These are phyloP conservation scores for Triops cancriformis DNA, from an alignment of 1,140 invertebrate species.

Conservation along the genomic window DNA sequence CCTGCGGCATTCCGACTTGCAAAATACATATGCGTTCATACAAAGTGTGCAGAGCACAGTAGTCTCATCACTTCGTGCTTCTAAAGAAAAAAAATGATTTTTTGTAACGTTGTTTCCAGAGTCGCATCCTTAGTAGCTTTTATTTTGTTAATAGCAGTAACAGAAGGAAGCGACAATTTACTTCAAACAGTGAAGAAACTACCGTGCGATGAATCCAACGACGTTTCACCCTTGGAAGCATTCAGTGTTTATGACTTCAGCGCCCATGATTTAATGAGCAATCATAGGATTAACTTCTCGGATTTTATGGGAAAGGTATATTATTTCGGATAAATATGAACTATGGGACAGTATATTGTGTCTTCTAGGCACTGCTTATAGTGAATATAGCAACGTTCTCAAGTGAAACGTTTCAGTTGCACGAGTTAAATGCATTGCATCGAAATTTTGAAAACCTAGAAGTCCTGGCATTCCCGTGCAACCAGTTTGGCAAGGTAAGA, in stretches of 20 bases:
- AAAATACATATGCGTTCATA: no score
- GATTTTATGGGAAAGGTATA: slow-evolving; percentile 38
- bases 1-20: no score
- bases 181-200: neutral
- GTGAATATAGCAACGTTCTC: slow-evolving; percentile 49
- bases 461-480: slow-evolving; percentile 47
- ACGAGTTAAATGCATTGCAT: slow-evolving; percentile 42
- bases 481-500: slow-evolving; percentile 45
- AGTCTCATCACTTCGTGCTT: no score
- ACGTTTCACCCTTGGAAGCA: neutral
- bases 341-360: neutral
- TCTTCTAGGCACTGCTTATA: slow-evolving; percentile 39
- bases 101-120: no score
- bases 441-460: slow-evolving; percentile 38
- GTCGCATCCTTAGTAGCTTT: no score
- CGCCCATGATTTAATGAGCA: slow-evolving; percentile 28
- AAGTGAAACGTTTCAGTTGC: slow-evolving; percentile 41
- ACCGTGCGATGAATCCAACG: neutral
- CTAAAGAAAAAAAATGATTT: no score
- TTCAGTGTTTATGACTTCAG: slow-evolving; percentile 31
- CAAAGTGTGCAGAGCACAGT: no score
- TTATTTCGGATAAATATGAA: neutral
- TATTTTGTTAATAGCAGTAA: neutral
- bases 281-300: slow-evolving; percentile 30
- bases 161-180: neutral